Evolutionary conservation across 2,797 vertebrate genomes (phyloP).

Genomic region (Schizopygopsis pylzovi): DNA sequence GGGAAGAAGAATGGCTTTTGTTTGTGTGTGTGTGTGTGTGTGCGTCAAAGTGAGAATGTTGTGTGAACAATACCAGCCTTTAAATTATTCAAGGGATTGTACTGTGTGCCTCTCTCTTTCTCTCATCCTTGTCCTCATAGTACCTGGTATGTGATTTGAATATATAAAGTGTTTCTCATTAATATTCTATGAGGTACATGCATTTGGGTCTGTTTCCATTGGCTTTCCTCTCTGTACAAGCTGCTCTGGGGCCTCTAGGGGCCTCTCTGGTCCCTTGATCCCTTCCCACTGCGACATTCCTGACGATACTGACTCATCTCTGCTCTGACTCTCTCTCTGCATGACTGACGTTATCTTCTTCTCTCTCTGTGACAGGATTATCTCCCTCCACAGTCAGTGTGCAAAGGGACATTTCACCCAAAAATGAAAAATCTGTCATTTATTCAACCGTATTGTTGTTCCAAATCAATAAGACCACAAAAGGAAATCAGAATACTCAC

Average conservation of each 20-base stretch:
- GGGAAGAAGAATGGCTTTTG: slow-evolving; percentile 49
- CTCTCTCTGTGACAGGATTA: not conserved
- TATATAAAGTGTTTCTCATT: slow-evolving; percentile 35
- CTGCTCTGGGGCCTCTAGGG: not conserved
- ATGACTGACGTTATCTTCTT: not conserved
- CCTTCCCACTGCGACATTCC: slow-evolving; percentile 17
- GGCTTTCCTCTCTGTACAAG: slow-evolving; percentile 4
- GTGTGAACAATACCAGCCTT: slow-evolving; percentile 49
- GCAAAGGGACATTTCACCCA: not conserved
- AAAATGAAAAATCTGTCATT: not conserved
- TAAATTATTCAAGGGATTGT: slow-evolving; percentile 20
- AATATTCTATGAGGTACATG: slow-evolving; percentile 36
- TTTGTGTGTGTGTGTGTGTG: slow-evolving; percentile 45
- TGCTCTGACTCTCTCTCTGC: not conserved
- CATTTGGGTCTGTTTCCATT: not conserved
- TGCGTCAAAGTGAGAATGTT: slow-evolving; percentile 31
- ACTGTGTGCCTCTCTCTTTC: not conserved
- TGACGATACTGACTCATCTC: slow-evolving; percentile 30
- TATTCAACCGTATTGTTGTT: not conserved
- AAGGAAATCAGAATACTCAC: not conserved
- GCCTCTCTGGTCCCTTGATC: slow-evolving; percentile 29
- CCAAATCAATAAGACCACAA: not conserved
- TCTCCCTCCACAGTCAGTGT: not conserved
- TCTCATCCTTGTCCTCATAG: slow-evolving; percentile 8
- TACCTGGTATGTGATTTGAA: slow-evolving; percentile 47